Percentiles rank a stretch among this genome's conserved stretches.
These are phyloP conservation scores for Tokudaia tokunoshimensis DNA, from an alignment of 2,797 vertebrate species.

Conservation along the genomic window DNA sequence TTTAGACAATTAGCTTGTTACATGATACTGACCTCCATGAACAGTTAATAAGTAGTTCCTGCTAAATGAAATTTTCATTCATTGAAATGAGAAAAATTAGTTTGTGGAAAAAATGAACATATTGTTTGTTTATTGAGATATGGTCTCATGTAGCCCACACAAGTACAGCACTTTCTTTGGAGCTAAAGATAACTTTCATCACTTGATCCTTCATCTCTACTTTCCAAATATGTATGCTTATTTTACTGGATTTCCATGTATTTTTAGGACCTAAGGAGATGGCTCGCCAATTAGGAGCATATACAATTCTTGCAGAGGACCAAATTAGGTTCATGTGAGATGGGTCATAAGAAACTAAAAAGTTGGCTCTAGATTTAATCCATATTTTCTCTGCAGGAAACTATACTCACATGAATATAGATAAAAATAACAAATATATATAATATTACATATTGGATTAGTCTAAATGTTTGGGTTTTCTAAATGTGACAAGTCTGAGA, in stretches of 20 bases:
- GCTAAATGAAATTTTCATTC: background rate
- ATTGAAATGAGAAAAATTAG: background rate
- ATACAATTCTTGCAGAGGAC: background rate
- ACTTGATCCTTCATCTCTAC: background rate
- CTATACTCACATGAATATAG: background rate
- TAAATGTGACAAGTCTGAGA: background rate
- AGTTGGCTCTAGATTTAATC: background rate
- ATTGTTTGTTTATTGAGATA: background rate
- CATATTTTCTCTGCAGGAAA: too few species aligned
- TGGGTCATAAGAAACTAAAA: background rate
- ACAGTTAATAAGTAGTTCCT: background rate
- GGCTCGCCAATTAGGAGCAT: fast-evolving
- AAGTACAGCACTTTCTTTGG: background rate
- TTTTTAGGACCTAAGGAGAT: background rate
- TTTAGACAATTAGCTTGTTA: background rate
- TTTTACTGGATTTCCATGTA: background rate
- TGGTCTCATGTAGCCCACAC: fast-evolving
- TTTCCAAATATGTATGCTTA: background rate
- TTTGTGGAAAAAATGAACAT: background rate
- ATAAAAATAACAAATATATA: background rate
- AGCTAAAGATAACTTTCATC: background rate
- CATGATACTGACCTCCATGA: background rate
- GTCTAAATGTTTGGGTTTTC: background rate
- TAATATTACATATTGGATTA: background rate
- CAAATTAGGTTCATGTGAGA: background rate